Conservation (phyloP, 2,888 invertebrate species). For the Tenthredo notha region DNA sequence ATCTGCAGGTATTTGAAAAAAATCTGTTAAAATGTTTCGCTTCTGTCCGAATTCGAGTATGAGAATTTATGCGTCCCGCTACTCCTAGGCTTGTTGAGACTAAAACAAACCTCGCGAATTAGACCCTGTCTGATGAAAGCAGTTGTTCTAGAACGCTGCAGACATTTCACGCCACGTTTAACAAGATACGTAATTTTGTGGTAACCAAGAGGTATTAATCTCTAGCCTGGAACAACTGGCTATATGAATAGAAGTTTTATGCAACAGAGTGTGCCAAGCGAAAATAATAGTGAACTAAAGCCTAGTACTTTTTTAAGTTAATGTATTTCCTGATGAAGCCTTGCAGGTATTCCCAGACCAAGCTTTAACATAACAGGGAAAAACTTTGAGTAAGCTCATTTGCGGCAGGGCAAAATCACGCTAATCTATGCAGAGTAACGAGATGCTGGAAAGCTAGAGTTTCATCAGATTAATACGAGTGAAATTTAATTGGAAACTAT, state of each 20-base stretch:
- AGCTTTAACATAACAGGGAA: not conserved
- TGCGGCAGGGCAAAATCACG: not conserved
- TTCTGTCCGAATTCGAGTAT: not conserved
- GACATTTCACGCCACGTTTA: slow-evolving; percentile 48
- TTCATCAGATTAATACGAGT: not conserved
- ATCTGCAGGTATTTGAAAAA: not conserved
- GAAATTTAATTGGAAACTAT: not conserved
- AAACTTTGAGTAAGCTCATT: not conserved
- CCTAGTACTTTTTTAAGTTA: not conserved
- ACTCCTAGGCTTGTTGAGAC: not conserved
- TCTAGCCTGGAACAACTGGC: not conserved
- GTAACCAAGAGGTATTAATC: slow-evolving; percentile 31
- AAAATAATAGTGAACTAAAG: slow-evolving; percentile 35
- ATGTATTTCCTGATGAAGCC: not conserved
- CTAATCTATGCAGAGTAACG: not conserved
- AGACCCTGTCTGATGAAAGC: slow-evolving; percentile 41
- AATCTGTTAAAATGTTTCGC: not conserved
- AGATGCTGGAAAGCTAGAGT: not conserved
- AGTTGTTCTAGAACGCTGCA: slow-evolving; percentile 39
- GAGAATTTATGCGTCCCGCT: not conserved
- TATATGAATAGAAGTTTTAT: not conserved
- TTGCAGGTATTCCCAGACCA: not conserved
- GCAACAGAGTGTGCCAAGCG: not conserved
- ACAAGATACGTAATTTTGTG: slow-evolving; percentile 51
- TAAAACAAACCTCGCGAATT: slow-evolving; percentile 37